These are phyloP conservation scores for Alcedo atthis DNA, from an alignment of 2,797 vertebrate species.

Conservation along the genomic window DNA sequence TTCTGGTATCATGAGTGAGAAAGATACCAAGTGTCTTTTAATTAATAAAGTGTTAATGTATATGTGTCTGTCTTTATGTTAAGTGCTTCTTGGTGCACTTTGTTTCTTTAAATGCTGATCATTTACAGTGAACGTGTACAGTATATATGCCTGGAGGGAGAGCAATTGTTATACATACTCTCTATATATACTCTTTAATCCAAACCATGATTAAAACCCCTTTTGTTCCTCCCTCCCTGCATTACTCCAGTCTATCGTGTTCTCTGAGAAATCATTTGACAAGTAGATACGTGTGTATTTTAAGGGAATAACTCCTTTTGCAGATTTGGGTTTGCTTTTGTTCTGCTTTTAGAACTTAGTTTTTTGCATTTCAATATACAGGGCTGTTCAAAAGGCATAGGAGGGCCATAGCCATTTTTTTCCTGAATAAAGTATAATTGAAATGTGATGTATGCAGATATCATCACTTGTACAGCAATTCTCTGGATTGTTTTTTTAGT, in stretches of 20 bases:
- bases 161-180: constrained; percentile 50
- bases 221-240: constrained; percentile 60
- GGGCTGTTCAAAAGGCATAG: neutral
- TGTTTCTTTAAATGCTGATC: constrained; percentile 52
- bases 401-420: constrained; percentile 56
- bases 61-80: constrained; percentile 29
- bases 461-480: constrained; percentile 59
- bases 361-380: constrained; percentile 54
- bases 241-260: constrained; percentile 61
- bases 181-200: constrained; percentile 47
- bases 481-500: constrained; percentile 47
- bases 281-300: constrained; percentile 58
- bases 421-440: constrained; percentile 60
- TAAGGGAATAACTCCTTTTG: constrained; percentile 51
- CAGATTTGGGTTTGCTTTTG: constrained; percentile 44
- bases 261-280: constrained; percentile 62
- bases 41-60: constrained; percentile 41
- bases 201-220: constrained; percentile 48
- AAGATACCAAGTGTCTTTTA: neutral
- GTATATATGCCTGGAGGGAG: constrained; percentile 63
- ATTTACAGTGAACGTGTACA: constrained; percentile 42
- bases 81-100: constrained; percentile 14
- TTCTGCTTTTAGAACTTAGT: constrained; percentile 55
- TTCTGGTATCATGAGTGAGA: neutral
- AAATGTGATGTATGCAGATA: constrained; percentile 63